phyloP scores from a whole-genome alignment of 2,888 invertebrate species.

The Lysandra coridon region DNA sequence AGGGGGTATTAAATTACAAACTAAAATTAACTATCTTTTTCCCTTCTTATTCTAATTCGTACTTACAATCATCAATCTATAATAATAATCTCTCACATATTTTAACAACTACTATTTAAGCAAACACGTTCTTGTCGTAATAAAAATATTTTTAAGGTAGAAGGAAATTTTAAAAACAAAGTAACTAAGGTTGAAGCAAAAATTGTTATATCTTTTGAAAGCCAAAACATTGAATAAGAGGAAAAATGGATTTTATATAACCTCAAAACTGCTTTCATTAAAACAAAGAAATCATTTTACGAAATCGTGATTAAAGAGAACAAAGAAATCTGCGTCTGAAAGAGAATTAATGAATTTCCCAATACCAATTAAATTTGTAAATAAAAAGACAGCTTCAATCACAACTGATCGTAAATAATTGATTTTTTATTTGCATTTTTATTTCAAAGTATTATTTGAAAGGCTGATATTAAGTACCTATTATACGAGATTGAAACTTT shows the following conservation, averaged over 20 bases:
- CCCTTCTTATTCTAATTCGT: no score
- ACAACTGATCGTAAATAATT: background rate
- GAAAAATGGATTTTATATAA: background rate
- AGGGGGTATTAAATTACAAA: no score
- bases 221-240: background rate
- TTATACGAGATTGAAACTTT: background rate
- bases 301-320: background rate
- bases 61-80: background rate
- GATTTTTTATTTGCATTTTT: background rate
- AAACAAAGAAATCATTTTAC: background rate
- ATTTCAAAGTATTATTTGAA: background rate
- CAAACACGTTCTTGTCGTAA: background rate
- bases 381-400: slow-evolving; percentile 6
- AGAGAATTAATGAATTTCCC: background rate
- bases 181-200: background rate
- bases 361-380: background rate
- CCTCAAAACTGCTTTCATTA: background rate
- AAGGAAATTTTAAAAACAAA: background rate
- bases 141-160: background rate
- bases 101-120: background rate
- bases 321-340: background rate
- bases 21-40: no score
- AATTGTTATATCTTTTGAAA: background rate
- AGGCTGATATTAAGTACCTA: background rate
- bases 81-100: background rate